Conservation (phyloP, 2,888 invertebrate species). For the Drosophila histrio region DNA sequence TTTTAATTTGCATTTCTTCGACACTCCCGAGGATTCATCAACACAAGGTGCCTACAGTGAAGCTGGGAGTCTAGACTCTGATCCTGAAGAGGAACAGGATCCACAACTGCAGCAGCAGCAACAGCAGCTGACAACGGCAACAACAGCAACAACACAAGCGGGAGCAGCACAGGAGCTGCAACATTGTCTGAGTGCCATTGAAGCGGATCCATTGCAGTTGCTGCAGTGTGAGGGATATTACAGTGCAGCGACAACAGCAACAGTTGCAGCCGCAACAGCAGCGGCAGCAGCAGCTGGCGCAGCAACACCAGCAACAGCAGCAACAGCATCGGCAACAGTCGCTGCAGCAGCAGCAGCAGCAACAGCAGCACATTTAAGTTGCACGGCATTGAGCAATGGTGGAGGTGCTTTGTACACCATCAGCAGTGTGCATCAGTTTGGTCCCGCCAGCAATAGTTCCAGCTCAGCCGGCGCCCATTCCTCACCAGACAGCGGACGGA, state of each 20-base stretch:
- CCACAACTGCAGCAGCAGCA: slow-evolving; percentile 20
- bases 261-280: slow-evolving; percentile 14
- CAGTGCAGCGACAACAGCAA: slow-evolving; percentile 33
- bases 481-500: slow-evolving; percentile 69
- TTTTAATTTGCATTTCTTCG: slow-evolving; percentile 93
- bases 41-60: slow-evolving; percentile 88
- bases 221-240: slow-evolving; percentile 68
- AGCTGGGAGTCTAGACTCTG: slow-evolving; percentile 88
- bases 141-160: slow-evolving; percentile 27
- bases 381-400: slow-evolving; percentile 81
- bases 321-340: slow-evolving; percentile 36
- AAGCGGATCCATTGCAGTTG: slow-evolving; percentile 73
- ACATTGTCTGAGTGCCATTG: slow-evolving; percentile 71
- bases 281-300: slow-evolving; percentile 32
- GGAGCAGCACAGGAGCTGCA: slow-evolving; percentile 45
- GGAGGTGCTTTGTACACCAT: slow-evolving; percentile 82
- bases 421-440: slow-evolving; percentile 82
- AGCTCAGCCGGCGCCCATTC: slow-evolving; percentile 68
- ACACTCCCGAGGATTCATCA: slow-evolving; percentile 88
- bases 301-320: slow-evolving; percentile 31
- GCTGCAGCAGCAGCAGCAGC: slow-evolving; percentile 41
- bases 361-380: slow-evolving; percentile 58
- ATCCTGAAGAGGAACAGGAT: slow-evolving; percentile 46
- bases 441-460: slow-evolving; percentile 77
- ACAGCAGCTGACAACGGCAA: slow-evolving; percentile 22